Percentiles rank a stretch among this genome's conserved stretches.
These are phyloP conservation scores for Mesocricetus auratus DNA, from an alignment of 2,113 vertebrate genomes.

Conservation along the genomic window DNA sequence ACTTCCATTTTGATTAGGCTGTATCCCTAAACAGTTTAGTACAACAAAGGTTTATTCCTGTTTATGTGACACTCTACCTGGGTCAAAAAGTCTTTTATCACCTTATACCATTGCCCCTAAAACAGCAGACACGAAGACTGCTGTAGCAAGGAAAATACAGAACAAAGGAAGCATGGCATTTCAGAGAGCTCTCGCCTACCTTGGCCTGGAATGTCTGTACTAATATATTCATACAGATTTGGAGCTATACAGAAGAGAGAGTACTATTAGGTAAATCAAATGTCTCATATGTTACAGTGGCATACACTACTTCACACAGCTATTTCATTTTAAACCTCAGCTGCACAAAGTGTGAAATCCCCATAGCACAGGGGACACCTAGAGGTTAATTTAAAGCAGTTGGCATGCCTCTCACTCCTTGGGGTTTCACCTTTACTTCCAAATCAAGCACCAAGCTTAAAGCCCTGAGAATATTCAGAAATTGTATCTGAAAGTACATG, in stretches of 20 bases:
- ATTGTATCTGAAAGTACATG: neutral
- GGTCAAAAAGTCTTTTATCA: neutral
- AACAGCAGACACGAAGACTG: neutral
- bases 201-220: neutral
- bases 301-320: neutral
- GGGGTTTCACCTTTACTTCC: neutral
- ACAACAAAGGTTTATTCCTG: neutral
- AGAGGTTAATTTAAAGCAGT: neutral
- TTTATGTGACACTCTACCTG: neutral
- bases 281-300: neutral
- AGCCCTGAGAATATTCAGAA: neutral
- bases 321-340: neutral
- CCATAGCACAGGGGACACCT: too few species aligned
- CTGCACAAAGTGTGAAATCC: neutral
- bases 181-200: rapidly evolving
- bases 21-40: neutral
- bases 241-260: neutral
- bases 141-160: neutral
- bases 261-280: neutral
- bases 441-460: neutral
- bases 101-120: neutral
- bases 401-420: neutral
- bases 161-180: rapidly evolving
- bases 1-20: neutral
- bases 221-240: neutral